A percentile compares a stretch with the other conserved stretches of the same genome.
These are phyloP conservation scores for Nemotelus pantherinus DNA, from an alignment of 2,888 invertebrate species.

Conservation along the genomic window DNA sequence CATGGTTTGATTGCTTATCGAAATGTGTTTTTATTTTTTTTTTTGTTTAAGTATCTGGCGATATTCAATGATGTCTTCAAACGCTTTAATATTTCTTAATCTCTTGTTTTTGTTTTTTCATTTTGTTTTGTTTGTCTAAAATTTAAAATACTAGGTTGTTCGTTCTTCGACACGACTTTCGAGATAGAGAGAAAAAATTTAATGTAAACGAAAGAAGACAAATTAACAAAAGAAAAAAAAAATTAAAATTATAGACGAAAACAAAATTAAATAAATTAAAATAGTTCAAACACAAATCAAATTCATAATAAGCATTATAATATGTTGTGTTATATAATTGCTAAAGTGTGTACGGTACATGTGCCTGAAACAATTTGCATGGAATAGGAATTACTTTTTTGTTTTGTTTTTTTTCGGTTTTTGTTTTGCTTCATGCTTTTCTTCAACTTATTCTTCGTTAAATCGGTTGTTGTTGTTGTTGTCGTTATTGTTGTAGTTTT, in stretches of 20 bases:
- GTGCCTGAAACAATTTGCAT: constrained; percentile 26
- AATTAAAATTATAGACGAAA: constrained; percentile 9
- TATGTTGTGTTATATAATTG: constrained; percentile 6
- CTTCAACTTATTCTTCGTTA: too few species aligned
- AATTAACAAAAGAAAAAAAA: constrained; percentile 1
- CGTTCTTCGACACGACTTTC: too few species aligned
- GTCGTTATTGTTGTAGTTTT: too few species aligned
- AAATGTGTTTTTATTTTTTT: constrained; percentile 4
- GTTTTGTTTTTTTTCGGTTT: too few species aligned
- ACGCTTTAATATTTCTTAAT: neutral
- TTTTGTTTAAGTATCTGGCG: neutral
- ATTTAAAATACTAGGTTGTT: neutral
- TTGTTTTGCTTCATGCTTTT: neutral
- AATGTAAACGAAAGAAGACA: neutral
- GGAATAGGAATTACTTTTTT: constrained; percentile 22
- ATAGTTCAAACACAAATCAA: constrained; percentile 4
- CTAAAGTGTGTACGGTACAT: constrained; percentile 8
- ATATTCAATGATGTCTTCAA: constrained; percentile 32
- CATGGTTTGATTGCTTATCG: constrained; percentile 21
- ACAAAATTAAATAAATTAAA: neutral
- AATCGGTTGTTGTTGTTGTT: too few species aligned
- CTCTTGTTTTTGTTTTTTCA: constrained; percentile 11
- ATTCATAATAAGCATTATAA: constrained; percentile 12
- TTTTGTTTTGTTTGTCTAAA: constrained; percentile 1
- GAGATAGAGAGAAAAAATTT: too few species aligned